These are phyloP conservation scores for Cheilosia vernalis DNA, from an alignment of 2,888 invertebrate species.

Conservation along the genomic window DNA sequence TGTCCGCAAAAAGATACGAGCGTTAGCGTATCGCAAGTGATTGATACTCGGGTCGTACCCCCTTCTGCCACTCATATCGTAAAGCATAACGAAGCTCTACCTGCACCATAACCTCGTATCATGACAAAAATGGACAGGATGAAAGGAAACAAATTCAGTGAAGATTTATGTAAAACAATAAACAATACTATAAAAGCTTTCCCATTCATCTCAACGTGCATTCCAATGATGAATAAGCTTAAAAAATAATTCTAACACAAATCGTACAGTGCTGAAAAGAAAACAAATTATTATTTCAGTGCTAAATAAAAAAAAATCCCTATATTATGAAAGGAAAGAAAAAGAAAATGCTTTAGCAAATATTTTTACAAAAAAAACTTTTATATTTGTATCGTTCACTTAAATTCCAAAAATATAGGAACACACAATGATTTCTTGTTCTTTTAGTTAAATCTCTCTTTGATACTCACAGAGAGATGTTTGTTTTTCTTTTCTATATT, in stretches of 20 bases:
- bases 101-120: no score
- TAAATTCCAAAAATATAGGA: constrained; percentile 58
- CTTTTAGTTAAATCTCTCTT: constrained; percentile 4
- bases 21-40: no score
- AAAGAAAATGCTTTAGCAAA: constrained; percentile 19
- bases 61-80: no score
- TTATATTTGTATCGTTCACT: constrained; percentile 64
- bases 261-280: constrained; percentile 25
- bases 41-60: no score
- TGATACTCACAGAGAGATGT: constrained; percentile 46
- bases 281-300: constrained; percentile 31
- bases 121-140: no score
- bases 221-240: neutral
- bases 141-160: no score
- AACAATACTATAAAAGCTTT: no score
- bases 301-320: constrained; percentile 10
- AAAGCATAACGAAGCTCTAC: no score
- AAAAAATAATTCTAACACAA: neutral
- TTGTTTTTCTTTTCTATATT: constrained; percentile 29
- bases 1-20: no score
- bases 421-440: constrained; percentile 59
- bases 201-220: constrained; percentile 2
- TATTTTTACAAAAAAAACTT: constrained; percentile 48
- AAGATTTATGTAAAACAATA: no score
- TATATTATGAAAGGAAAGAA: constrained; percentile 7